Conservation (phyloP, 2,113 vertebrate species). For the Neotoma lepida region DNA sequence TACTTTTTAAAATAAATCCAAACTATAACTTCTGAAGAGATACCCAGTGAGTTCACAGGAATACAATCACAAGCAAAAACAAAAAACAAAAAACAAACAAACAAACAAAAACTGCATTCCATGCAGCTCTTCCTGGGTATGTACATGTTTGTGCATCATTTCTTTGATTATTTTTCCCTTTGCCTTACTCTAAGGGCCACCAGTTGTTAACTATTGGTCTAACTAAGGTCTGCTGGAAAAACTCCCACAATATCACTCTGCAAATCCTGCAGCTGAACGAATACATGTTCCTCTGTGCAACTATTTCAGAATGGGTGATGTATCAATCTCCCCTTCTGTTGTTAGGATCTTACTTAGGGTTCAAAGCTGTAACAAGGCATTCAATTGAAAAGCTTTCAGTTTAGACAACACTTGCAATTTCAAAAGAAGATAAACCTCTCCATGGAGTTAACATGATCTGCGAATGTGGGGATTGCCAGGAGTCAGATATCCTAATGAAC, state of each 20-base stretch:
- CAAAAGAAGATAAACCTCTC: slow-evolving; percentile 77
- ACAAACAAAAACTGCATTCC: too few relatives aligned
- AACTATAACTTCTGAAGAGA: not conserved
- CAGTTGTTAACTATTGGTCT: not conserved
- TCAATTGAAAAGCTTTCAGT: slow-evolving; percentile 77
- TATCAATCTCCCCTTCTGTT: not conserved
- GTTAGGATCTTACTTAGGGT: slow-evolving; percentile 21
- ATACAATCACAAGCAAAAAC: not conserved
- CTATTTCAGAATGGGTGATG: not conserved
- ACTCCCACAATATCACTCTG: not conserved
- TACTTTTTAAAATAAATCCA: not conserved
- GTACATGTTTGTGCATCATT: not conserved
- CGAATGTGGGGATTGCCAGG: slow-evolving; percentile 65
- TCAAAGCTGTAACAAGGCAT: slow-evolving; percentile 79
- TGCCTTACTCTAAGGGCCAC: not conserved
- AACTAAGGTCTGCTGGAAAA: not conserved
- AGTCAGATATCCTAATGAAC: slow-evolving; percentile 80
- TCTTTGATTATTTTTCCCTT: not conserved
- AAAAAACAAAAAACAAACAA: too few relatives aligned
- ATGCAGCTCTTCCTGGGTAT: not conserved
- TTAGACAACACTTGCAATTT: slow-evolving; percentile 75
- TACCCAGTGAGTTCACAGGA: not conserved
- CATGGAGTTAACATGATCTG: slow-evolving; percentile 75
- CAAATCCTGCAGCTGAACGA: not conserved
- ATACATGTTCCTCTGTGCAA: not conserved